These are phyloP conservation scores for Zootermopsis nevadensis DNA, from an alignment of 2,888 invertebrate species.

Conservation along the genomic window DNA sequence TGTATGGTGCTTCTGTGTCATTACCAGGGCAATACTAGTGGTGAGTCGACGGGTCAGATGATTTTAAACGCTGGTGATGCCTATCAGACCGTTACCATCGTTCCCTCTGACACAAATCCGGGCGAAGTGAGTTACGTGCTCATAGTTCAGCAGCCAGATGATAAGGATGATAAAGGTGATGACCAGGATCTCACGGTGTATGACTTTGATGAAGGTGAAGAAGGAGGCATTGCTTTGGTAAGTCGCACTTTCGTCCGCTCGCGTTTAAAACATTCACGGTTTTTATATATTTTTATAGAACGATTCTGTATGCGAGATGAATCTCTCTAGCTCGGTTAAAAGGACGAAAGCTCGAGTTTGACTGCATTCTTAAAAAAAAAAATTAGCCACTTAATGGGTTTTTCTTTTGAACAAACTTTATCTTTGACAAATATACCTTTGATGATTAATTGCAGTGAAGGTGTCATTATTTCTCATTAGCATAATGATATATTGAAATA, in stretches of 20 bases:
- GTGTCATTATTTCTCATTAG: too few species aligned
- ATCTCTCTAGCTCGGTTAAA: too few species aligned
- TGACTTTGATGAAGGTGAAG: slow-evolving; percentile 79
- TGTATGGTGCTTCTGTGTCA: neutral
- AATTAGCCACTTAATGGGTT: too few species aligned
- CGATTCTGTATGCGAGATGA: too few species aligned
- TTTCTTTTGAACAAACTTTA: too few species aligned
- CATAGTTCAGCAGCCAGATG: slow-evolving; percentile 81
- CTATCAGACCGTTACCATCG: slow-evolving; percentile 85
- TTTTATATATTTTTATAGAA: too few species aligned
- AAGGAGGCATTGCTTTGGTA: slow-evolving; percentile 62
- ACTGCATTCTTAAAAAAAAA: too few species aligned
- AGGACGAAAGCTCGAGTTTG: too few species aligned
- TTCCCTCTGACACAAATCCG: slow-evolving; percentile 80
- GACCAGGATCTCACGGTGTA: slow-evolving; percentile 75
- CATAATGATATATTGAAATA: too few species aligned
- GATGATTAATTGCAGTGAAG: too few species aligned
- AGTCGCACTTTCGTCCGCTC: slow-evolving; percentile 37
- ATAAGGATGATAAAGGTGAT: slow-evolving; percentile 66
- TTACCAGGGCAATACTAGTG: slow-evolving; percentile 26
- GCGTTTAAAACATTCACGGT: too few species aligned
- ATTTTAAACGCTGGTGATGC: slow-evolving; percentile 71
- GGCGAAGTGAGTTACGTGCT: slow-evolving; percentile 90
- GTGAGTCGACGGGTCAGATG: slow-evolving; percentile 57
- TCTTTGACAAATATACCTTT: too few species aligned